Conservation (phyloP, 2,797 vertebrate species). For the Lepus oiostolus region DNA sequence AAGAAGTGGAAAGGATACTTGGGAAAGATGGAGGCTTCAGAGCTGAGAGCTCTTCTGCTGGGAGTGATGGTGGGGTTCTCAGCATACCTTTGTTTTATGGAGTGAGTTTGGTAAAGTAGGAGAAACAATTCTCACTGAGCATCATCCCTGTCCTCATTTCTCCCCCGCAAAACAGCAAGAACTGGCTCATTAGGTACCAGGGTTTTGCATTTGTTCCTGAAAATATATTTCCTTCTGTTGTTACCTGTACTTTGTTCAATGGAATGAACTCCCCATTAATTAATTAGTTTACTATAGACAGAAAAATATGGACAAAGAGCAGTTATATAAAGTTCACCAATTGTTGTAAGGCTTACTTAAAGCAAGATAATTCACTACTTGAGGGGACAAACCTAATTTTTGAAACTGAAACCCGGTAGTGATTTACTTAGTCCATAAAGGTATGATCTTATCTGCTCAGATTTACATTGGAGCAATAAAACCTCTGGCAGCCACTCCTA, state of each 20-base stretch:
- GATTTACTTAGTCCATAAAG: slow-evolving; percentile 68
- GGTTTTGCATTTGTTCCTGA: slow-evolving; percentile 38
- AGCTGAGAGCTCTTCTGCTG: not conserved
- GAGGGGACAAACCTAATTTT: slow-evolving; percentile 46
- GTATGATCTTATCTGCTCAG: slow-evolving; percentile 66
- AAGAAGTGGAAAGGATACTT: not conserved
- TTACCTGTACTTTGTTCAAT: slow-evolving; percentile 26
- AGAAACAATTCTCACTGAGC: not conserved
- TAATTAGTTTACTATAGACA: slow-evolving; percentile 27
- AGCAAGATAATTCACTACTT: slow-evolving; percentile 52
- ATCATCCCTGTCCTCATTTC: not conserved
- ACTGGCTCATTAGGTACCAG: not conserved
- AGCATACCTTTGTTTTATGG: not conserved
- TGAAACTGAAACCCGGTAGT: slow-evolving; percentile 50
- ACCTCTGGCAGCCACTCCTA: slow-evolving; percentile 21
- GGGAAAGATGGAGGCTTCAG: not conserved
- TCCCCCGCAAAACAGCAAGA: not conserved
- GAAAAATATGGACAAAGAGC: slow-evolving; percentile 35
- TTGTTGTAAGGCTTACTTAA: slow-evolving; percentile 59
- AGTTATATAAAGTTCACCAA: slow-evolving; percentile 5
- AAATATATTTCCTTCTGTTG: not conserved
- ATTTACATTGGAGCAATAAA: slow-evolving; percentile 64
- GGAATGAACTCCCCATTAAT: slow-evolving; percentile 25
- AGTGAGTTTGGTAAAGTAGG: slow-evolving; percentile 7
- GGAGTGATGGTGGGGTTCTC: not conserved